phyloP scores from a whole-genome alignment of 2,797 vertebrate genomes.

The Lacerta agilis region DNA sequence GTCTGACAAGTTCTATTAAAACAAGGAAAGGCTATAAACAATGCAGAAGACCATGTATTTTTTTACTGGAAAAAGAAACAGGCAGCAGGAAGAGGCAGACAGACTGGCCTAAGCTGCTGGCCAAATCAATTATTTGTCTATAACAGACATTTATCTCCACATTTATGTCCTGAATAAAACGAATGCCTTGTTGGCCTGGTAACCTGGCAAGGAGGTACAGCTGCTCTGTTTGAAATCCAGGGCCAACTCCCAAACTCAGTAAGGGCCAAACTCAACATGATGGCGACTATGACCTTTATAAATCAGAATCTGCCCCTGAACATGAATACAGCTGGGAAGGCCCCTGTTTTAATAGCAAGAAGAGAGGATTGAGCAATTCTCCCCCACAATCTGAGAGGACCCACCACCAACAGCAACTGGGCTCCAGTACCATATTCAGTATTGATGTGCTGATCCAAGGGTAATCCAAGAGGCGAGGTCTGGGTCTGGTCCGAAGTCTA shows the following conservation, averaged over 20 bases:
- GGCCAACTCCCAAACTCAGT: background rate
- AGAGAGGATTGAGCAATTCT: background rate
- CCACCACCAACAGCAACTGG: background rate
- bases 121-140: constrained; percentile 68
- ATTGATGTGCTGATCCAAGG: background rate
- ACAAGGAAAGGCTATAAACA: constrained; percentile 48
- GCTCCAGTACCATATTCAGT: background rate
- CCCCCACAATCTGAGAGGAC: background rate
- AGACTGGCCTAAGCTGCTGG: constrained; percentile 53
- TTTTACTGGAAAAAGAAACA: constrained; percentile 64
- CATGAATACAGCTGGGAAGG: background rate
- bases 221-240: background rate
- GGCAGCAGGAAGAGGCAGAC: constrained; percentile 56
- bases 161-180: constrained; percentile 48
- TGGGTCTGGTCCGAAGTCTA: too few species aligned
- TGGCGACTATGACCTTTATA: background rate
- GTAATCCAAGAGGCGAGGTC: too few species aligned
- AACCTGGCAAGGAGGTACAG: constrained; percentile 25
- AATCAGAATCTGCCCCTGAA: too few species aligned
- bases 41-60: constrained; percentile 56
- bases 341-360: background rate
- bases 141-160: constrained; percentile 47
- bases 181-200: constrained; percentile 33
- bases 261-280: background rate
- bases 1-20: constrained; percentile 54